Evolutionary conservation across 2,888 invertebrate species (phyloP).

Genomic region (Parasteatoda lunata): DNA sequence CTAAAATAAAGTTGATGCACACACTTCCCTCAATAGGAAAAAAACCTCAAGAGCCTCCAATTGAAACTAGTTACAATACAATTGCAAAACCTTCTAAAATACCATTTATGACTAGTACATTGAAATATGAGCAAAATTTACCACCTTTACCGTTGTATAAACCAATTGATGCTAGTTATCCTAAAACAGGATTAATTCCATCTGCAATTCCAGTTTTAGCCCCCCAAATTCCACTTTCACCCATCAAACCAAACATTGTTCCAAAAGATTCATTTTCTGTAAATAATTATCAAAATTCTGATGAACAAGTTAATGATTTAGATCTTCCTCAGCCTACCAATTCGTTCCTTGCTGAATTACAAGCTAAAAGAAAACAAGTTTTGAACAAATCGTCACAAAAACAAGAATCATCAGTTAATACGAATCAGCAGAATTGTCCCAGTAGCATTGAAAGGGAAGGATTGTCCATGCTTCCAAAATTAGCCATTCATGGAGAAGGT

Average conservation of each 20-base stretch:
- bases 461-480: conserved; percentile 56
- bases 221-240: conserved; percentile 47
- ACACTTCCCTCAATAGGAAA: conserved; percentile 50
- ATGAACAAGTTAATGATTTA: conserved; percentile 42
- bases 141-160: conserved; percentile 40
- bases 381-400: conserved; percentile 70
- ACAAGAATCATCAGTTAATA: neutral
- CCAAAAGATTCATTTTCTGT: conserved; percentile 15
- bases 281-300: neutral
- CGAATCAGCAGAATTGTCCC: neutral
- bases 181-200: conserved; percentile 11
- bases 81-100: conserved; percentile 58
- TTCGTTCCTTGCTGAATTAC: conserved; percentile 70
- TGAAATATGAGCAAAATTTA: conserved; percentile 44
- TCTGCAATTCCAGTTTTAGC: conserved; percentile 57
- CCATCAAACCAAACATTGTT: conserved; percentile 27
- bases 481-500: conserved; percentile 46
- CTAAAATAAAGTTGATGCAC: conserved; percentile 45
- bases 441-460: conserved; percentile 4
- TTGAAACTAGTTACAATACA: conserved; percentile 12
- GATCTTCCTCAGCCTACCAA: conserved; percentile 68
- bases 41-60: conserved; percentile 35
- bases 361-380: conserved; percentile 75
- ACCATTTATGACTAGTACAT: conserved; percentile 48
- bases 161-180: conserved; percentile 17